phyloP scores from a whole-genome alignment of 2,797 vertebrate genomes.

The Crocodylus rhombifer region DNA sequence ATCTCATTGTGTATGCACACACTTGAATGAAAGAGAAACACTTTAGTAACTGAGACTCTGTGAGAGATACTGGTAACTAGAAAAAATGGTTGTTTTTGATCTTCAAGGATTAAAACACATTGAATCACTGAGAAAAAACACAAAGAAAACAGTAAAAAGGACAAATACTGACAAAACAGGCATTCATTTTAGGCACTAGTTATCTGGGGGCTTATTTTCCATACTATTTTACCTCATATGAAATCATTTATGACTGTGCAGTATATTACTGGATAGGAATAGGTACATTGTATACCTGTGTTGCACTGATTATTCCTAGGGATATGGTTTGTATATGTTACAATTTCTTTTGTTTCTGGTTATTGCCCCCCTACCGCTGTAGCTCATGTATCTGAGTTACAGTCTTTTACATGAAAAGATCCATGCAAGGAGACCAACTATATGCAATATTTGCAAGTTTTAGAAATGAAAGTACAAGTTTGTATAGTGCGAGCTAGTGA shows the following conservation, averaged over 20 bases:
- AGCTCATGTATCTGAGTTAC: not conserved
- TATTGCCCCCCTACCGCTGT: rapidly evolving
- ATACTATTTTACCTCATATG: not conserved
- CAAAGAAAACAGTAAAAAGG: not conserved
- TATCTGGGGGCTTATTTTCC: not conserved
- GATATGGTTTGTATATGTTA: not conserved
- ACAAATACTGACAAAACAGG: not conserved
- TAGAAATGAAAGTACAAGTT: no score
- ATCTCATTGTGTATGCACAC: not conserved
- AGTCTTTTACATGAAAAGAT: not conserved
- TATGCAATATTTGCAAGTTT: no score
- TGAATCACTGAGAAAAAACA: not conserved
- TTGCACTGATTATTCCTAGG: not conserved
- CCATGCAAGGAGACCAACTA: no score
- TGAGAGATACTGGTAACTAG: not conserved
- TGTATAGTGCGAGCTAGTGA: no score
- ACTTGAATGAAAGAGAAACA: not conserved
- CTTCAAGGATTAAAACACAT: not conserved
- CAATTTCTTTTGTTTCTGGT: no score
- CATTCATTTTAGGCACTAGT: not conserved
- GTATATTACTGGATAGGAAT: not conserved
- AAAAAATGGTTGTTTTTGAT: not conserved
- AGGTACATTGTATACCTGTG: not conserved
- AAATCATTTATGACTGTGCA: not conserved
- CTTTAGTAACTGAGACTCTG: not conserved